Evolutionary conservation across 2,888 invertebrate species (phyloP).

Genomic region (Brachypterus glaber): DNA sequence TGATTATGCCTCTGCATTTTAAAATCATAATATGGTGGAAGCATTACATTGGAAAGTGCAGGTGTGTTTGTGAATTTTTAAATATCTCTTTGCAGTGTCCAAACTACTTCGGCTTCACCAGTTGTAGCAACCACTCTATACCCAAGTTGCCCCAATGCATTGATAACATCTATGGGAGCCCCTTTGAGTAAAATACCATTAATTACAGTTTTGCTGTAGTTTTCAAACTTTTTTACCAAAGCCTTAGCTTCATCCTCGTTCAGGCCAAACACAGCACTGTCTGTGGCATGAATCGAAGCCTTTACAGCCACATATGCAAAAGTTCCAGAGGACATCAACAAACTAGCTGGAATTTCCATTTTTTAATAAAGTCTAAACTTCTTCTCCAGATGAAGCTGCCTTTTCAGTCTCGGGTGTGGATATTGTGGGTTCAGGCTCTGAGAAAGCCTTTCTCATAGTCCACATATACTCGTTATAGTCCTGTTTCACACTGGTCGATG

Average conservation of each 20-base stretch:
- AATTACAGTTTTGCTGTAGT: constrained; percentile 49
- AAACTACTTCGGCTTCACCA: constrained; percentile 72
- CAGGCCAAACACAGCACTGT: constrained; percentile 69
- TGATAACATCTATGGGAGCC: constrained; percentile 59
- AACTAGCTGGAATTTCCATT: constrained; percentile 39
- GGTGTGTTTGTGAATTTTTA: constrained; percentile 38
- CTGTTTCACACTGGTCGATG: constrained; percentile 76
- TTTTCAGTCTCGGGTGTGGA: constrained; percentile 15
- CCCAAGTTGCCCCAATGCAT: constrained; percentile 65
- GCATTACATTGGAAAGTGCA: too few species aligned
- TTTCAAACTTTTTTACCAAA: constrained; percentile 58
- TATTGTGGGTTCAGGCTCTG: constrained; percentile 66
- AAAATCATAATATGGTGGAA: too few species aligned
- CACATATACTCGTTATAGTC: constrained; percentile 88
- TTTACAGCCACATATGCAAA: constrained; percentile 70
- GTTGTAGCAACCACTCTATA: constrained; percentile 69
- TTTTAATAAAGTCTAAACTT: constrained; percentile 17
- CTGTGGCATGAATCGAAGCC: constrained; percentile 65
- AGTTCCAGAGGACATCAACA: constrained; percentile 44
- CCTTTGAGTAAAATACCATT: constrained; percentile 66
- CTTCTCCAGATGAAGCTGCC: constrained; percentile 9
- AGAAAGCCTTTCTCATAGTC: constrained; percentile 86
- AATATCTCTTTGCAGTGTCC: constrained; percentile 73
- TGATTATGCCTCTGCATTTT: too few species aligned
- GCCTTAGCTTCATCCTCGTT: constrained; percentile 61